Evolutionary conservation across 2,888 invertebrate species (phyloP).

Genomic region (Lepidochitona cinerea): DNA sequence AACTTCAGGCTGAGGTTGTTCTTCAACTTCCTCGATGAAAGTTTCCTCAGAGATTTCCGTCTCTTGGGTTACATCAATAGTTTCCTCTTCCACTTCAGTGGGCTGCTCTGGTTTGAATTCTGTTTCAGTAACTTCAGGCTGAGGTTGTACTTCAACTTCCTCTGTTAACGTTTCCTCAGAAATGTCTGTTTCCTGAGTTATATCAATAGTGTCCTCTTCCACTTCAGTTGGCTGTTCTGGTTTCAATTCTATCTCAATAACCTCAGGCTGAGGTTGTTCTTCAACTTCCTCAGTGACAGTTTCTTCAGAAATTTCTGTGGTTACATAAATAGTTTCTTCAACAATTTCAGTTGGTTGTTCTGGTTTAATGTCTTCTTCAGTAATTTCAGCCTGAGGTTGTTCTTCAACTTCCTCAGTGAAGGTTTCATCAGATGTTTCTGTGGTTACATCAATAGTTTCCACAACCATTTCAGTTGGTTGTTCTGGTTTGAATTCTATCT

Average conservation of each 20-base stretch:
- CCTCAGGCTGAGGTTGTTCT: not conserved
- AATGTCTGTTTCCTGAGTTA: too few relatives aligned
- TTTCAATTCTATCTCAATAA: not conserved
- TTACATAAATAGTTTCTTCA: not conserved
- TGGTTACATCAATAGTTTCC: too few relatives aligned
- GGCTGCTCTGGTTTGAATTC: not conserved
- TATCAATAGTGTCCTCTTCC: too few relatives aligned
- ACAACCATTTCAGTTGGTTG: too few relatives aligned
- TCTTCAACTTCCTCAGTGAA: constrained; percentile 24
- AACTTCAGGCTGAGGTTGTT: not conserved
- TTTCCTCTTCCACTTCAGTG: not conserved
- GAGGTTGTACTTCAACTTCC: not conserved
- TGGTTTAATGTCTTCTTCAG: not conserved
- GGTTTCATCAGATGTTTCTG: constrained; percentile 29
- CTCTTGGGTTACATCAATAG: not conserved
- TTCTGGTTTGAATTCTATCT: not conserved
- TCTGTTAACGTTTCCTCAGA: not conserved
- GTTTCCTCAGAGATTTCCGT: not conserved
- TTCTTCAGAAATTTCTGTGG: not conserved
- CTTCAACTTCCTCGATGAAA: not conserved
- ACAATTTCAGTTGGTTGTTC: not conserved
- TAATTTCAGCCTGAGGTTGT: not conserved
- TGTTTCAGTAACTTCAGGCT: not conserved
- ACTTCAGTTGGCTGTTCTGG: too few relatives aligned
- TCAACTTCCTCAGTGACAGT: not conserved